Evolutionary conservation across 2,113 vertebrate genomes (phyloP), one percentile per base, ranked within the genome.

Genomic region (Zosterops lateralis): DNA sequence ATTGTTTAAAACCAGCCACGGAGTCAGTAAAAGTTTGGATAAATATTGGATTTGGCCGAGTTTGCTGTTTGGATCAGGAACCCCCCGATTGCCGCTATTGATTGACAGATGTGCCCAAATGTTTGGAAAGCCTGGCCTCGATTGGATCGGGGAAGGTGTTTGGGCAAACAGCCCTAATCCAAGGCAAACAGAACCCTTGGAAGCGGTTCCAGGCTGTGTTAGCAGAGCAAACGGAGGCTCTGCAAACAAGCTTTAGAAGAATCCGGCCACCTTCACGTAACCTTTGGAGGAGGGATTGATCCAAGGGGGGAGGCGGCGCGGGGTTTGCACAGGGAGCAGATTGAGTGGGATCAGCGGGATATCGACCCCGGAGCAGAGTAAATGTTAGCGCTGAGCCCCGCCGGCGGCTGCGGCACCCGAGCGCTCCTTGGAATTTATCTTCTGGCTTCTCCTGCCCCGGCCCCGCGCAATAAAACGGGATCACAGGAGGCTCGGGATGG

Each of bases 191-290:
- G 98, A 97, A 98, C 97, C 97, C 98, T 98, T 98, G 98, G 98
- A 98, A 98, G 97, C 96, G 97, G 98, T 91, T 97, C 97, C 98
- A 72, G 96, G 92, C 97, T 66, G 26, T 98, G 98, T 99, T 98
- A 98, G 98, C 98, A 98, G 97, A 98, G 98, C 96, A 99, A 98
- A 99, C 98, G 75, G 91, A 97, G 97, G 92, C 98, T 98, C 95
- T 97, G 98, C 98, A 99, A 98, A 99, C 96, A 98, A 98, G 98
- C 98, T 98, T 98, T 98, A 97, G 98, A 98, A 98, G 98, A 98
- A 98, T 97, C 97, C 97, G 97, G 97, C 96, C 98, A 98, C 98
- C 98, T 98, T 98, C 96, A 75, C 64, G 78, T 98, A 98, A 98
- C 98, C 98, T 98, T 98, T 98, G 97, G 97, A 98, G 98, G 92